These are phyloP conservation scores for Falco columbarius DNA, from an alignment of 2,797 vertebrate species.

Conservation along the genomic window DNA sequence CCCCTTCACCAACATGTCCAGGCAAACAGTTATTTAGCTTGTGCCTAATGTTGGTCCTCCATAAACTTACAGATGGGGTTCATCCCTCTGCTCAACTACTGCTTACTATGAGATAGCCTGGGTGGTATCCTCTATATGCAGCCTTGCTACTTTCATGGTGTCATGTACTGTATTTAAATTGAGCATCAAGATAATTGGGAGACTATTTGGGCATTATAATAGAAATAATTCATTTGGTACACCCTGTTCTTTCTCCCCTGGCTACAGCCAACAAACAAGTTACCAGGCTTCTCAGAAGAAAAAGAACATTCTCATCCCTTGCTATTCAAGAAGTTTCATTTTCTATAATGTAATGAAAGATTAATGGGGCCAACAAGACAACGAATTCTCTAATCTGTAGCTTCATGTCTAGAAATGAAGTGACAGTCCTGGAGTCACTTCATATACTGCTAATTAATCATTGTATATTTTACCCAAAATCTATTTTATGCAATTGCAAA, in stretches of 20 bases:
- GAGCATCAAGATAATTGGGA: neutral
- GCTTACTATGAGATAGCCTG: neutral
- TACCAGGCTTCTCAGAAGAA: neutral
- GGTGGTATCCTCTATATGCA: neutral
- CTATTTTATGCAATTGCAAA: neutral
- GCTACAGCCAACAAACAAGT: neutral
- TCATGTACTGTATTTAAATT: neutral
- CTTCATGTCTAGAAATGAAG: neutral
- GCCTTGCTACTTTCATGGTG: neutral
- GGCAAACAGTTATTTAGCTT: neutral
- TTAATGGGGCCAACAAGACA: neutral
- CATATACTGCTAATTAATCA: neutral
- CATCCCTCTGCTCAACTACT: neutral
- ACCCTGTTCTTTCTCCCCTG: neutral
- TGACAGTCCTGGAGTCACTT: neutral
- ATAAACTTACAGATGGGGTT: neutral
- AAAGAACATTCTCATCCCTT: neutral
- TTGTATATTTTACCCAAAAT: neutral
- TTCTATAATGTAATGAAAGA: neutral
- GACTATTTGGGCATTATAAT: neutral
- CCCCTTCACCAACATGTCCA: neutral
- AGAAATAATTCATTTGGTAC: neutral
- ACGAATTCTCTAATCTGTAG: neutral
- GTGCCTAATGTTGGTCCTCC: neutral
- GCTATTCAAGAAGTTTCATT: neutral